Conservation (phyloP, 2,888 invertebrate genomes). For the Aspidiotus rigidus region DNA sequence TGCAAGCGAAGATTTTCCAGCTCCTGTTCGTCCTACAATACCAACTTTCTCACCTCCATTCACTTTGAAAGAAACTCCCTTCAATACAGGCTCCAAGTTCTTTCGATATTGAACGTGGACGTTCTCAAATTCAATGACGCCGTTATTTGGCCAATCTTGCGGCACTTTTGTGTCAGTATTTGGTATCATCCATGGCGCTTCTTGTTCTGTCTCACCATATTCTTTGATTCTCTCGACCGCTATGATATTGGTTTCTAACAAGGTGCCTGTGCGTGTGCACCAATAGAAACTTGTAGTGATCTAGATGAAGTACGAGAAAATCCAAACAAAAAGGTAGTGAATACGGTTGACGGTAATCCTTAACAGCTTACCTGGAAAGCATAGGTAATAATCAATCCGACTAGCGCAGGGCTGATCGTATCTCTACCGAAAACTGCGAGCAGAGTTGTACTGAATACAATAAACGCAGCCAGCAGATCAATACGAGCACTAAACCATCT, state of each 20-base stretch:
- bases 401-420: constrained; percentile 62
- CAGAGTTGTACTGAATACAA: constrained; percentile 87
- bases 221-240: constrained; percentile 95
- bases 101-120: constrained; percentile 79
- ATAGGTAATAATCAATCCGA: constrained; percentile 82
- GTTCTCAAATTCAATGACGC: constrained; percentile 68
- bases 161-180: constrained; percentile 39
- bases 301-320: constrained; percentile 44
- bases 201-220: constrained; percentile 74
- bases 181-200: constrained; percentile 19
- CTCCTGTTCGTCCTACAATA: constrained; percentile 82
- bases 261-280: constrained; percentile 91
- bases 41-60: constrained; percentile 79
- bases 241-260: constrained; percentile 94
- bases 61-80: constrained; percentile 66
- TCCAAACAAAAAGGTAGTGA: constrained; percentile 41
- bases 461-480: constrained; percentile 92
- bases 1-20: constrained; percentile 85
- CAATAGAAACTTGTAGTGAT: constrained; percentile 93
- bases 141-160: constrained; percentile 66
- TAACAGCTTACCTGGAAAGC: constrained; percentile 57
- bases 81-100: constrained; percentile 75
- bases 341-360: not conserved
- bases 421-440: constrained; percentile 79
- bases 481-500: constrained; percentile 91